Evolutionary conservation across 2,113 vertebrate species (phyloP).

Genomic region (Nanorana parkeri): DNA sequence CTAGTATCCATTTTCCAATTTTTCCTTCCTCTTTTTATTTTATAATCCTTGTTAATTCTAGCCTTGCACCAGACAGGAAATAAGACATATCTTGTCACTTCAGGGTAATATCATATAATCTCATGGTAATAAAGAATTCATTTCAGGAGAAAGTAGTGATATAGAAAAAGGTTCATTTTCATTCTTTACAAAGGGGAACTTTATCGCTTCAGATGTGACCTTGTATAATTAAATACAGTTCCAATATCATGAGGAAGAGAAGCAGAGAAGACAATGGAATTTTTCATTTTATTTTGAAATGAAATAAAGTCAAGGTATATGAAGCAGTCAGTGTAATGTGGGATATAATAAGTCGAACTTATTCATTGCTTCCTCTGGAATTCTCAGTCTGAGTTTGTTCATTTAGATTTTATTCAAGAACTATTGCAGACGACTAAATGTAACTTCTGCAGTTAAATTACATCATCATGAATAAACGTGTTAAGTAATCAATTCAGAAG

Average conservation of each 20-base stretch:
- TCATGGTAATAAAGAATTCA: conserved; percentile 79
- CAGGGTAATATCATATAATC: conserved; percentile 80
- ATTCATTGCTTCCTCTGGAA: conserved; percentile 70
- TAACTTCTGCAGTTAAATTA: conserved; percentile 58
- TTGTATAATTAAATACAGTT: conserved; percentile 83
- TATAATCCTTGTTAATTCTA: conserved; percentile 73
- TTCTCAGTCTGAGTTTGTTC: conserved; percentile 69
- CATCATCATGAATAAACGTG: conserved; percentile 1
- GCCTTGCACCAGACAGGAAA: conserved; percentile 72
- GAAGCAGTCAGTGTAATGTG: conserved; percentile 70
- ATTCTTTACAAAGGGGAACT: conserved; percentile 71
- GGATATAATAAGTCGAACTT: conserved; percentile 69
- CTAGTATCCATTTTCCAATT: conserved; percentile 70
- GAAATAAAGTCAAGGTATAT: conserved; percentile 78
- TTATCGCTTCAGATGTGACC: conserved; percentile 78
- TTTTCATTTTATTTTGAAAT: conserved; percentile 72
- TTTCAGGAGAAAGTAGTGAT: conserved; percentile 73
- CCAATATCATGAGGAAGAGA: conserved; percentile 76
- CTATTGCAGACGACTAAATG: conserved; percentile 61
- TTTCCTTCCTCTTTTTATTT: conserved; percentile 58
- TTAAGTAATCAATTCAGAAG: neutral
- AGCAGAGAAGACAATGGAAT: conserved; percentile 73
- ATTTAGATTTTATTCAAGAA: conserved; percentile 67
- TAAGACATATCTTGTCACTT: conserved; percentile 80
- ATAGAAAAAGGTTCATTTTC: conserved; percentile 77